These are phyloP conservation scores for Phrynocephalus guinanensis DNA, from an alignment of 2,797 vertebrate species.

Conservation along the genomic window DNA sequence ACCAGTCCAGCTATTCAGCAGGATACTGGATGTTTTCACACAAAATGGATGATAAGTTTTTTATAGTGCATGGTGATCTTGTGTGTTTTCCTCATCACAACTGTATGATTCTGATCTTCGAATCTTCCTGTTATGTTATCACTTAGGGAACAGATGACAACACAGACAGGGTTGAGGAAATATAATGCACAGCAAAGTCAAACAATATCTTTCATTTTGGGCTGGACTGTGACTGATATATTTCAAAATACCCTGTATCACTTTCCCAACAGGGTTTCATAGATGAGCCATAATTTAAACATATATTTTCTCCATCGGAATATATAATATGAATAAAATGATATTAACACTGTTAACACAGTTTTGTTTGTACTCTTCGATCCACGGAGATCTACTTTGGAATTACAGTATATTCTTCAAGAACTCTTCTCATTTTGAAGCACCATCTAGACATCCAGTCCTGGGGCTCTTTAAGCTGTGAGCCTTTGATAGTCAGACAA, in stretches of 20 bases:
- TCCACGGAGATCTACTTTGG: background rate
- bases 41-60: background rate
- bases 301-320: background rate
- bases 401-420: constrained; percentile 6
- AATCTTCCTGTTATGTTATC: background rate
- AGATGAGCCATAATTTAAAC: background rate
- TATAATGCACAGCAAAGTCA: too few species aligned
- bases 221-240: background rate
- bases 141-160: background rate
- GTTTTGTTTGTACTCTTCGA: background rate
- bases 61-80: background rate
- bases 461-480: constrained; percentile 42
- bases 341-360: background rate
- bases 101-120: background rate
- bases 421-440: background rate
- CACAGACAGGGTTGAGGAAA: background rate
- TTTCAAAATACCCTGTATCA: background rate
- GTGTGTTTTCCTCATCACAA: background rate
- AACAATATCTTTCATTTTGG: background rate
- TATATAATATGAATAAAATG: background rate
- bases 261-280: background rate
- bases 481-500: constrained; percentile 43
- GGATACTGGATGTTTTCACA: too few species aligned
- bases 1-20: too few species aligned
- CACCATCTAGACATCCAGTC: constrained; percentile 22